Evolutionary conservation across 2,888 invertebrate genomes (phyloP).

Genomic region (Drosophila paranaensis): DNA sequence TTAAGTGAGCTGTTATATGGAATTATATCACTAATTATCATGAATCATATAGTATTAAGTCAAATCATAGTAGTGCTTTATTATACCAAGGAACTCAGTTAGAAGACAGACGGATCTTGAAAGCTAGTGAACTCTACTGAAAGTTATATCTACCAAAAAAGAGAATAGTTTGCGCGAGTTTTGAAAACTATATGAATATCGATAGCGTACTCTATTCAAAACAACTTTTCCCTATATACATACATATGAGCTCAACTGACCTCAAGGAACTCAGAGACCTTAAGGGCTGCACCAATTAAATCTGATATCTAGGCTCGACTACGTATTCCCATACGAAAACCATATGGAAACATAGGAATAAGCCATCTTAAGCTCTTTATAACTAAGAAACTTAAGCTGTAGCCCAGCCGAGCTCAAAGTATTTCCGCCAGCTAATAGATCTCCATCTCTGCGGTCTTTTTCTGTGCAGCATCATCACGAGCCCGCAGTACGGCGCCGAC

Average conservation of each 20-base stretch:
- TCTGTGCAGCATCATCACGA: conserved; percentile 84
- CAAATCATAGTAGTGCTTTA: neutral
- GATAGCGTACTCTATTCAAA: too few relatives aligned
- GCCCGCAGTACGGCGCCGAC: conserved; percentile 87
- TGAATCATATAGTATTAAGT: neutral
- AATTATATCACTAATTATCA: too few relatives aligned
- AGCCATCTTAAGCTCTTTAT: neutral
- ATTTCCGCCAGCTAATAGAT: neutral
- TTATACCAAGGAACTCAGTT: neutral
- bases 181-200: too few relatives aligned
- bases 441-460: neutral
- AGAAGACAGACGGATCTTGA: neutral
- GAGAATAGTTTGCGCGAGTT: too few relatives aligned
- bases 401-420: neutral
- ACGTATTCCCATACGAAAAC: too few relatives aligned
- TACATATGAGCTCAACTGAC: neutral
- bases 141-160: too few relatives aligned
- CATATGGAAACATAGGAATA: neutral
- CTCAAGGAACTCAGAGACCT: conserved; percentile 1
- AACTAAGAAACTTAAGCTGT: neutral
- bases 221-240: neutral
- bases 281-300: neutral
- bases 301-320: neutral
- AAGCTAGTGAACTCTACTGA: neutral
- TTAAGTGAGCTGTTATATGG: too few relatives aligned